Base-by-base conservation (phyloP, 2,888 invertebrate species). In the Acleris sparsana region DNA sequence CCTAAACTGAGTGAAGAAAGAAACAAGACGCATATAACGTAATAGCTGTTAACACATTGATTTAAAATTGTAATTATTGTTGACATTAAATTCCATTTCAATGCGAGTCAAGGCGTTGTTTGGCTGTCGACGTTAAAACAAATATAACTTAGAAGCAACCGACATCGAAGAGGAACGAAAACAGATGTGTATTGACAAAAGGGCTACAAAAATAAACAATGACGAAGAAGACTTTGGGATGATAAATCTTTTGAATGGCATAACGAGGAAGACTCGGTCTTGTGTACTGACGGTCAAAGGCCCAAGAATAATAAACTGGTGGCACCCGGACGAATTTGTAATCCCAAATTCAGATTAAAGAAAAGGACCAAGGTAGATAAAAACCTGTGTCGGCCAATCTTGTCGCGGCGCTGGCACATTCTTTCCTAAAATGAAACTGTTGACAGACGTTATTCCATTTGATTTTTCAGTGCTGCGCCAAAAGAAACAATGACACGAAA, bases 171-270 rank as follows among this genome's bases (percentile, higher is more conserved):
- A 77, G 73, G 74, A 71, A 72, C 78, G 75, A 72, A 83, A 82
- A 85, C 82, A 84, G 80, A 83, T 82, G 80, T 82, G 75, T 85
- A 81, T 85, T 85, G 83, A 86, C 83, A 83, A 79, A 82, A 78
- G 75, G 72, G 70, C 75, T 72, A 81, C 77, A 77, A 82, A 83
- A 85, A 85, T 80, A 85, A 87, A 86, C 83, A 84, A 82, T 63
- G 68, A 71, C 70, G 71, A 70, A 71, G 79, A 77, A 79, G 75
- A 76, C 71, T 72, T 71, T 73, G 72, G 71, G 75, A 79, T 79
- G 80, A 83, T 83, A 82, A 81, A 80, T 82, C 79, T 78, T 78
- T 72, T 52, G 61, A 70, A 74, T 56, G 46, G 74, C 71, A 69
- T 72, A 70, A 69, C 61, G 70, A 70, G 67, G 67, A 68, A 56